phyloP scores from a whole-genome alignment of 2,797 vertebrate genomes.

The Tiaroga cobitis region DNA sequence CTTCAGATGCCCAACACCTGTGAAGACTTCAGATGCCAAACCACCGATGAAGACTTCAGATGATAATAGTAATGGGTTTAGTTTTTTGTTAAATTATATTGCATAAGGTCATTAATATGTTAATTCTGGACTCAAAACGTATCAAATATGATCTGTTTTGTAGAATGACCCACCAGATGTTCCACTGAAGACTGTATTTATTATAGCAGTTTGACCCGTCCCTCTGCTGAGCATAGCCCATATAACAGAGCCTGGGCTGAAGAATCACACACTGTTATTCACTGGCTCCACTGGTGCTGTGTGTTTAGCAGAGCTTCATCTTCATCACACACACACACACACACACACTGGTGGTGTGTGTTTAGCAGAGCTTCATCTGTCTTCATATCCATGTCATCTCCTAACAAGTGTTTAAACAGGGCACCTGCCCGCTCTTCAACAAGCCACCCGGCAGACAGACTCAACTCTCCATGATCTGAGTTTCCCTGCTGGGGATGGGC shows the following conservation, averaged over 20 bases:
- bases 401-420: slow-evolving; percentile 70
- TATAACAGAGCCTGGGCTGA: not conserved
- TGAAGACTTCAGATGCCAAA: too few relatives aligned
- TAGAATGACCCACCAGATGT: slow-evolving; percentile 2
- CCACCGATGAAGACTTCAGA: too few relatives aligned
- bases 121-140: not conserved
- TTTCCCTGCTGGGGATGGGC: slow-evolving; percentile 55
- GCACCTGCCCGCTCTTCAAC: slow-evolving; percentile 66
- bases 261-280: slow-evolving; percentile 6
- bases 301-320: slow-evolving; percentile 51
- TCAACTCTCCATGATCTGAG: slow-evolving; percentile 65
- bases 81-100: not conserved
- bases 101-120: not conserved
- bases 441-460: slow-evolving; percentile 54
- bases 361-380: slow-evolving; percentile 55
- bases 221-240: not conserved
- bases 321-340: not conserved
- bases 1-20: too few relatives aligned
- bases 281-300: slow-evolving; percentile 12
- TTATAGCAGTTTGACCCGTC: slow-evolving; percentile 3
- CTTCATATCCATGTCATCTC: slow-evolving; percentile 72
- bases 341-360: not conserved
- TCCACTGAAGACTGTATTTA: not conserved
- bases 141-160: not conserved
- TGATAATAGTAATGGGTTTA: not conserved